Base-by-base conservation (phyloP, 2,888 invertebrate genomes). In the Anaspis maculata region DNA sequence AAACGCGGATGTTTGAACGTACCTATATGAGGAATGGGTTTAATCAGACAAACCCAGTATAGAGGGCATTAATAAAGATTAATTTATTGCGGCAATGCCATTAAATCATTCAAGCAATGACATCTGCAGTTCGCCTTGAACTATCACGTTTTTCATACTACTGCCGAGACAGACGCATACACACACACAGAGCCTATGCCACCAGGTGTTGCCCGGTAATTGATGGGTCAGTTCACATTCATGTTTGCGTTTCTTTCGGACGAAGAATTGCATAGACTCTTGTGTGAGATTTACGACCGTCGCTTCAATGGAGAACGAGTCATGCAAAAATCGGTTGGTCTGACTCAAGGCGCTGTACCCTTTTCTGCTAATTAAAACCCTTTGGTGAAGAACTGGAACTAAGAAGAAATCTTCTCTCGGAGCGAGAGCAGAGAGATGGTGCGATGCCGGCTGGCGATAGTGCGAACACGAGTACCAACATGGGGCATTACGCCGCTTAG, bases 61-160 rank as follows among this genome's bases (percentile, higher is more conserved):
- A 19, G 19, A 19, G 19, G 9, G 19, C 52, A 39, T 34, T 39
- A 39, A 57, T 56, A 55, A 54, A 45, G 56, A 54, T 52, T 54
- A 56, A 55, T 55, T 52, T 54, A 56, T 55, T 52, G 47, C 52
- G 40, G 45, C 46, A 44, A 47, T 46, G 43, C 42, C 48, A 51
- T 52, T 58, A 57, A 58, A 58, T 58, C 58, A 58, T 52, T 58
- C 57, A 58, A 51, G 48, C 45, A 54, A 53, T 57, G 57, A 58
- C 58, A 57, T 55, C 56, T 56, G 54, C 54, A 46, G 57, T 46
- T 58, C 47, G 52, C 59, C 59, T 59, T 59, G 58, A 58, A 58
- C 60, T 59, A 58, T 58, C 58, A 57, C 59, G 59, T 56, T 58
- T 54, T 56, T 56, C 53, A 56, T 49, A 48, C 51, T 21, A 19